phyloP scores from a whole-genome alignment of 1,140 invertebrate species.

The Drosophila sechellia region DNA sequence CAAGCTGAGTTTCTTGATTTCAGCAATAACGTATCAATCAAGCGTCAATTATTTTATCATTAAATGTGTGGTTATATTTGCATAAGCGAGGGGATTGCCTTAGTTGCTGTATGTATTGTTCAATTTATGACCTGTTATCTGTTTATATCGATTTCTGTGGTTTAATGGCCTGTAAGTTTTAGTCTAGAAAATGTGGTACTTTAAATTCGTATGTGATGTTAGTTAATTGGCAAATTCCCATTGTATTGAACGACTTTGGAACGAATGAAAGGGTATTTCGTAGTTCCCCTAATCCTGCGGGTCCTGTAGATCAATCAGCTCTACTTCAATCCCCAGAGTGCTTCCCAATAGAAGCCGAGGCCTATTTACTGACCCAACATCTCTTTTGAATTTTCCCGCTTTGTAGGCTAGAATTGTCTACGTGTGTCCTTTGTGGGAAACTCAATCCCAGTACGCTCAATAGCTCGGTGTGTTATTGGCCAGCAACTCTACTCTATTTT shows the following conservation, averaged over 20 bases:
- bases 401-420: conserved; percentile 56
- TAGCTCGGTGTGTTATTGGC: conserved; percentile 47
- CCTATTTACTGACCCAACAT: conserved; percentile 60
- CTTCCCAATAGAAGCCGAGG: not conserved
- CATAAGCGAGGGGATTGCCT: not conserved
- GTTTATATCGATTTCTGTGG: not conserved
- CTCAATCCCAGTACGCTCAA: conserved; percentile 17
- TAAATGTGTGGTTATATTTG: conserved; percentile 7
- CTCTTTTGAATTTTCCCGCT: conserved; percentile 52
- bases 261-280: not conserved
- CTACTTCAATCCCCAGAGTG: not conserved
- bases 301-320: conserved; percentile 26
- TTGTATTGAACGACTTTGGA: too few relatives aligned
- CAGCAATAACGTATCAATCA: conserved; percentile 23
- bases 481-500: conserved; percentile 29
- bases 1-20: conserved; percentile 13
- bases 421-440: conserved; percentile 63
- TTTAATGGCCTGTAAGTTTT: not conserved
- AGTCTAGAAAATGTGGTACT: too few relatives aligned
- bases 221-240: too few relatives aligned
- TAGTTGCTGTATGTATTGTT: not conserved
- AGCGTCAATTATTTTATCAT: conserved; percentile 19
- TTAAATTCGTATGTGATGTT: too few relatives aligned
- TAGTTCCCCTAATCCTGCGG: too few relatives aligned
- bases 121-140: not conserved